Base-by-base conservation (phyloP, 2,797 vertebrate species). In the Xenopus petersii region DNA sequence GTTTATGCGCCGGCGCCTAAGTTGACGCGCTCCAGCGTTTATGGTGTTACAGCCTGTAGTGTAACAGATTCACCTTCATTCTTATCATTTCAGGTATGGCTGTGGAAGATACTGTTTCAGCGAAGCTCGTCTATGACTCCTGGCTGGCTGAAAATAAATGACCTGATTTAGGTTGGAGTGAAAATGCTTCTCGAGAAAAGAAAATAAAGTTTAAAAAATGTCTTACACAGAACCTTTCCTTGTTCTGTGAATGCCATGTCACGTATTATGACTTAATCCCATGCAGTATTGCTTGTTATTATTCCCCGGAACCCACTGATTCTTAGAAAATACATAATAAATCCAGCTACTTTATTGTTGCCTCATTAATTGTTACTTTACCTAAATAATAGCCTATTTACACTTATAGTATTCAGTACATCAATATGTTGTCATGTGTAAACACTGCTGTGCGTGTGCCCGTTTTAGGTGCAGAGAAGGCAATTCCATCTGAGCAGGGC, bases 101-200 rank as follows among this genome's bases (percentile, higher is more conserved):
- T 0, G 86, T 98, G 80, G 91, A 99, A 87, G 98, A 99, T 80
- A 91, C 93, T 0, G 93, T 96, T 13, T 90, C 95, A 69, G 97
- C 96, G 56, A 92, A 97, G 81, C 89, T 98, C 24, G 91, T 98
- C 59, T 95, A 93, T 59, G 94, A 99, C 8, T 88, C 90, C 0
- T 98, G 95, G 95, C 91, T 48, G 24, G 33, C 16, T 56, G 54
- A 17, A 17, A 56, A 56, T 16, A 17, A 56, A 12, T 56, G 13
- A 56, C 13, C 15, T 56, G 15, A 17, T 16, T 51, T 13, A 51
- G 11, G 11, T 17, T 56, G 54, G 15, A 56, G 54, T 8, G 15
- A 56, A 56, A 8, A 2, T 30, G 26, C 4, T 30, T 30, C 26
- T 2, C 26, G 26, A 30, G 4, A 30, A 30, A 30, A 30, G 26